These are phyloP conservation scores for Silurus meridionalis DNA, from an alignment of 2,113 vertebrate species.

Conservation along the genomic window DNA sequence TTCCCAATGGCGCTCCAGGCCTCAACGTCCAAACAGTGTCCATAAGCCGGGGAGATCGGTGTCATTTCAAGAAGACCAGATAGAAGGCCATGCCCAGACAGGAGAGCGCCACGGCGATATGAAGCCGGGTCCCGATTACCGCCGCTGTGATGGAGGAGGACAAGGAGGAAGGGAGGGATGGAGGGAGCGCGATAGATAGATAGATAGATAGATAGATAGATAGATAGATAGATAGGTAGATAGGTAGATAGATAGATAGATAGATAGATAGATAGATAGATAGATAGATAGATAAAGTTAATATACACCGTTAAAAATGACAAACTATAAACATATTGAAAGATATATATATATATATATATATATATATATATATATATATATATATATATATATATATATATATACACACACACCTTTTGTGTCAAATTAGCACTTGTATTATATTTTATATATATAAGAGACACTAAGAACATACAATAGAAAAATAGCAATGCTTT, in stretches of 20 bases:
- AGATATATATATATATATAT: too few species aligned
- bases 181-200: conserved; percentile 23
- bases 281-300: background rate
- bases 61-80: conserved; percentile 88
- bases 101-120: conserved; percentile 81
- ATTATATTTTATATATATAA: background rate
- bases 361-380: too few species aligned
- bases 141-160: conserved; percentile 75
- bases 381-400: too few species aligned
- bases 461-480: too few species aligned
- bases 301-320: background rate
- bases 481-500: too few species aligned
- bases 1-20: conserved; percentile 35
- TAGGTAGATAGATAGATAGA: conserved; percentile 38
- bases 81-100: conserved; percentile 90
- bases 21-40: conserved; percentile 54
- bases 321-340: too few species aligned
- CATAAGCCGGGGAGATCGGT: conserved; percentile 2
- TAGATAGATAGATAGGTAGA: too few species aligned
- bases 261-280: conserved; percentile 16
- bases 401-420: background rate
- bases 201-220: background rate
- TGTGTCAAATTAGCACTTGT: background rate
- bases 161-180: too few species aligned
- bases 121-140: conserved; percentile 88